A percentile compares a stretch with the other conserved stretches of the same genome.
phyloP scores from a whole-genome alignment of 2,888 invertebrate genomes.

The Drosophila meridionalis region DNA sequence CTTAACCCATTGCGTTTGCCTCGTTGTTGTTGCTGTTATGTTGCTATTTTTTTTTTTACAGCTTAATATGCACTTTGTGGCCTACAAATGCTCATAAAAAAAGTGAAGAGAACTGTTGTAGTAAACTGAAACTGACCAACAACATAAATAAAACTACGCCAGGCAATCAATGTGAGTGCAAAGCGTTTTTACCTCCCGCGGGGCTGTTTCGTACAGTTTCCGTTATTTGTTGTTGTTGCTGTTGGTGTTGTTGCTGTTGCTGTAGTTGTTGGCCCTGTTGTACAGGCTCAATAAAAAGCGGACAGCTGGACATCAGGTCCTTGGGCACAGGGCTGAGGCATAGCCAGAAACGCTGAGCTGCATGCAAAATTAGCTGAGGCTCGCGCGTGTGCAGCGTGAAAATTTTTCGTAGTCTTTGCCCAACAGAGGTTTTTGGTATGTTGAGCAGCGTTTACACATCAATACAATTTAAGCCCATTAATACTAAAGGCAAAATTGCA shows the following conservation, averaged over 20 bases:
- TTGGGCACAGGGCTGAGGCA: conserved; percentile 14
- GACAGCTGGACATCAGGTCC: conserved; percentile 56
- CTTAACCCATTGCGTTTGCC: conserved; percentile 48
- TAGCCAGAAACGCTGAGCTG: conserved; percentile 70
- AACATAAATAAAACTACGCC: conserved; percentile 76
- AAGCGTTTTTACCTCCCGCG: conserved; percentile 77
- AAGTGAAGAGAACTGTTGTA: conserved; percentile 44
- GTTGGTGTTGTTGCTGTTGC: conserved; percentile 37
- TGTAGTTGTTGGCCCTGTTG: conserved; percentile 41
- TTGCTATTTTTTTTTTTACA: conserved; percentile 31
- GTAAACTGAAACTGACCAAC: conserved; percentile 63
- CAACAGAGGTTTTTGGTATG: conserved; percentile 46
- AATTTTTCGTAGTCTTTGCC: conserved; percentile 68
- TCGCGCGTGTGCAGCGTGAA: conserved; percentile 77
- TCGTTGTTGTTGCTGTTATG: not conserved
- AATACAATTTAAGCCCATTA: conserved; percentile 80
- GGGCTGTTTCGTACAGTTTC: conserved; percentile 44
- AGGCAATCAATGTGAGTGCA: conserved; percentile 77
- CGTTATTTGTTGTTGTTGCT: conserved; percentile 16
- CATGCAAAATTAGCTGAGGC: conserved; percentile 76
- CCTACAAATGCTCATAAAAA: conserved; percentile 71
- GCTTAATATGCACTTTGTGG: conserved; percentile 78
- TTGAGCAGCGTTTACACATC: conserved; percentile 65
- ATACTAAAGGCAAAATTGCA: conserved; percentile 77
- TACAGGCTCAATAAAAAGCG: conserved; percentile 71